Conservation (phyloP, 1,140 invertebrate genomes). For the Akabosia matsudoensis region DNA sequence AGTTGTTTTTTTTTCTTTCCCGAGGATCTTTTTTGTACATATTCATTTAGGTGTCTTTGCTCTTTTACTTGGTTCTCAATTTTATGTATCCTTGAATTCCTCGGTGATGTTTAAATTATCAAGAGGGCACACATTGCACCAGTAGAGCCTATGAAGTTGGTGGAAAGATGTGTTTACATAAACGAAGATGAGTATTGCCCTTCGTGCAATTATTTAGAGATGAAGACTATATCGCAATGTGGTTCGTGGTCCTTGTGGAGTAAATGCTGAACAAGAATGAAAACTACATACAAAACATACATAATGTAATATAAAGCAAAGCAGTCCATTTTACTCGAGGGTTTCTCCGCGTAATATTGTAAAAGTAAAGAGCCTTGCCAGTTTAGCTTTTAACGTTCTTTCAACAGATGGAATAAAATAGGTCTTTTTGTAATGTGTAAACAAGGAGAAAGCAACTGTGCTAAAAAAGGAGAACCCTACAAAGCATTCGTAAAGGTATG, state of each 20-base stretch:
- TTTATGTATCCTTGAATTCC: slow-evolving; percentile 8
- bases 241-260: background rate
- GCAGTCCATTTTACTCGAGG: background rate
- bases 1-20: no score
- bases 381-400: no score
- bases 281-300: no score
- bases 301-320: background rate
- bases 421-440: no score
- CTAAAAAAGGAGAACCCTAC: no score
- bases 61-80: background rate
- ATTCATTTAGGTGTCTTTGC: background rate
- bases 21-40: background rate
- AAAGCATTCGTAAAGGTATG: no score
- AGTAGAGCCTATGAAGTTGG: background rate
- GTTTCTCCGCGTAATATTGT: background rate
- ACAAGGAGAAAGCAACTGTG: no score
- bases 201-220: background rate
- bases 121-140: background rate
- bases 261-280: background rate
- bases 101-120: slow-evolving; percentile 12
- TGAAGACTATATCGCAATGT: background rate
- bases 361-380: no score
- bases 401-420: no score
- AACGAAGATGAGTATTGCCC: background rate
- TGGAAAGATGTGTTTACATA: slow-evolving; percentile 12